These are phyloP conservation scores for Lacerta agilis DNA, from an alignment of 2,797 vertebrate genomes.

Conservation along the genomic window DNA sequence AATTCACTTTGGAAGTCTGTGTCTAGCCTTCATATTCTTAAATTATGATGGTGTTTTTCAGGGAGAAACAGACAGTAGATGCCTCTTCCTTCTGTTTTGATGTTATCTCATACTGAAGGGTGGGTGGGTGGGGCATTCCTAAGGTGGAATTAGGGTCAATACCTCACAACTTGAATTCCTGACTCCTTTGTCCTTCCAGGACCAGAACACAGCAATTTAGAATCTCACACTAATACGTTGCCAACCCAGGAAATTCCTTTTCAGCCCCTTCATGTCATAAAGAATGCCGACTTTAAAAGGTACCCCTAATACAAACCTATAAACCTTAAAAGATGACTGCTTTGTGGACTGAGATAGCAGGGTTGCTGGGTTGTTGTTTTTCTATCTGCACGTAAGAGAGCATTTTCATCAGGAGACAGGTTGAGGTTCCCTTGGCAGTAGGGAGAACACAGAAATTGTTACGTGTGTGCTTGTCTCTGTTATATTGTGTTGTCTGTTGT, in stretches of 20 bases:
- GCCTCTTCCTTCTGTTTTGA: neutral
- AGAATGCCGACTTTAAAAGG: neutral
- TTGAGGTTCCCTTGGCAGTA: neutral
- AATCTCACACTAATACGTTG: neutral
- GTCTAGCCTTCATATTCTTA: neutral
- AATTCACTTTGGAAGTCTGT: neutral
- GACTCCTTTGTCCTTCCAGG: constrained; percentile 6
- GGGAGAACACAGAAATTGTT: neutral
- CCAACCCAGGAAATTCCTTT: constrained; percentile 6
- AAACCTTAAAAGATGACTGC: neutral
- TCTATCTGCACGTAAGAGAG: neutral
- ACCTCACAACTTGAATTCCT: neutral
- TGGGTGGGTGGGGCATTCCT: neutral
- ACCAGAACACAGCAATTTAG: constrained; percentile 1
- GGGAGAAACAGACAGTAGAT: constrained; percentile 1
- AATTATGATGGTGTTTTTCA: neutral
- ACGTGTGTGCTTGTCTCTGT: neutral
- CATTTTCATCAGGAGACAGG: neutral
- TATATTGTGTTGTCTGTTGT: neutral
- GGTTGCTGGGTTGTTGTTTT: neutral
- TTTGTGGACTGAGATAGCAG: neutral
- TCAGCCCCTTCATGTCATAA: neutral
- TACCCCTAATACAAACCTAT: neutral
- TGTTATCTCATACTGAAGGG: neutral
- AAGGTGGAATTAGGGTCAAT: neutral